These are phyloP conservation scores for Diarsia dahlii DNA, from an alignment of 2,888 invertebrate genomes.

Conservation along the genomic window DNA sequence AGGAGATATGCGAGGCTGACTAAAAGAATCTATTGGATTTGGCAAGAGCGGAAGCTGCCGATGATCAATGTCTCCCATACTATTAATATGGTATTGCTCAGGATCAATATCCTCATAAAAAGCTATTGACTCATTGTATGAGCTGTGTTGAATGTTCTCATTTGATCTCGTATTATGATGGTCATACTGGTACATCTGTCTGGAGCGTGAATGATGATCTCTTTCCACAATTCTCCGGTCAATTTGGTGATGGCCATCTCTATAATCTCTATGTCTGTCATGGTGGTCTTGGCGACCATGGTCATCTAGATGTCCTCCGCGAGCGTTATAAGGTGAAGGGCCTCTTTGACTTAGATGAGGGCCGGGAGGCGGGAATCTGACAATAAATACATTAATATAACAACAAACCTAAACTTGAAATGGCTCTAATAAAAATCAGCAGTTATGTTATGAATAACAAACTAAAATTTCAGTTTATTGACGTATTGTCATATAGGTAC, in stretches of 20 bases:
- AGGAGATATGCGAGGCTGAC: constrained; percentile 63
- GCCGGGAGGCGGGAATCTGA: constrained; percentile 80
- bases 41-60: constrained; percentile 66
- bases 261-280: constrained; percentile 75
- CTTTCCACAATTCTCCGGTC: constrained; percentile 72
- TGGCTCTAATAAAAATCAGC: not conserved
- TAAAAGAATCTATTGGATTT: constrained; percentile 61
- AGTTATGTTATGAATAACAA: not conserved
- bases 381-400: constrained; percentile 54
- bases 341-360: constrained; percentile 71
- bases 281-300: constrained; percentile 67
- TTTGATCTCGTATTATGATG: constrained; percentile 67
- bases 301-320: constrained; percentile 66
- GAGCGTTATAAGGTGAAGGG: constrained; percentile 67
- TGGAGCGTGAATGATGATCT: constrained; percentile 67
- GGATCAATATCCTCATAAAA: constrained; percentile 67
- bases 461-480: constrained; percentile 9
- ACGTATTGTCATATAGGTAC: not conserved
- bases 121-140: constrained; percentile 57
- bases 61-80: constrained; percentile 84
- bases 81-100: constrained; percentile 74
- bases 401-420: not conserved
- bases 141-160: constrained; percentile 62
- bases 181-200: constrained; percentile 65
- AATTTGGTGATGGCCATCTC: constrained; percentile 64